Percentiles rank a stretch among this genome's conserved stretches.
Conservation (phyloP, 2,797 vertebrate species). For the Mareca penelope region DNA sequence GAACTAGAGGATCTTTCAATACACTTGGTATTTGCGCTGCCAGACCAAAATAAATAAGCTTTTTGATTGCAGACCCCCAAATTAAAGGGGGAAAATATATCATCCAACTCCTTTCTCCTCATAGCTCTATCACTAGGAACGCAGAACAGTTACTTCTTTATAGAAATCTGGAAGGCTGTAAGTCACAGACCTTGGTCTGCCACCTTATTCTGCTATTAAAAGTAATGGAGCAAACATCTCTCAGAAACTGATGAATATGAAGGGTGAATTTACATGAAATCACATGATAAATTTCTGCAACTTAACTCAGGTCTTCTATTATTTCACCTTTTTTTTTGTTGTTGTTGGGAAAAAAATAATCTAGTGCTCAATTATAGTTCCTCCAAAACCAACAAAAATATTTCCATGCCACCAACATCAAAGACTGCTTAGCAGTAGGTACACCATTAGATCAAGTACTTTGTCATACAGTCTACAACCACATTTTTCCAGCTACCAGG, state of each 20-base stretch:
- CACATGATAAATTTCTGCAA: neutral
- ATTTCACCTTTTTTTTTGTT: neutral
- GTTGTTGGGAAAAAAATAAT: neutral
- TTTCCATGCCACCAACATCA: neutral
- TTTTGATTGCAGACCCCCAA: neutral
- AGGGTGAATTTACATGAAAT: neutral
- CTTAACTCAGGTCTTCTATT: neutral
- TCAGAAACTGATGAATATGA: neutral
- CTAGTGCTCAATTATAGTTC: neutral
- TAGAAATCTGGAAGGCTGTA: neutral
- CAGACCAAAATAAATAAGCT: constrained; percentile 4
- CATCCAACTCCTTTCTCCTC: neutral
- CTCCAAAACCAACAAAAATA: neutral
- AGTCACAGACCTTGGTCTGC: neutral
- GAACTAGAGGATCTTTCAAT: neutral
- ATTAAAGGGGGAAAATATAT: neutral
- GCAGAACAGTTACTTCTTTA: neutral
- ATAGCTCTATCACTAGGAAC: neutral
- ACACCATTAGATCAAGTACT: neutral
- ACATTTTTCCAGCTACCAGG: fast-evolving
- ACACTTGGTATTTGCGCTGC: neutral
- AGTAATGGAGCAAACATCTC: neutral
- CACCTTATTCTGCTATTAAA: neutral
- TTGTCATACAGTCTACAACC: neutral
- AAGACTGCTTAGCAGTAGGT: neutral